phyloP scores from a whole-genome alignment of 2,888 invertebrate species.

The Diaperis boleti region DNA sequence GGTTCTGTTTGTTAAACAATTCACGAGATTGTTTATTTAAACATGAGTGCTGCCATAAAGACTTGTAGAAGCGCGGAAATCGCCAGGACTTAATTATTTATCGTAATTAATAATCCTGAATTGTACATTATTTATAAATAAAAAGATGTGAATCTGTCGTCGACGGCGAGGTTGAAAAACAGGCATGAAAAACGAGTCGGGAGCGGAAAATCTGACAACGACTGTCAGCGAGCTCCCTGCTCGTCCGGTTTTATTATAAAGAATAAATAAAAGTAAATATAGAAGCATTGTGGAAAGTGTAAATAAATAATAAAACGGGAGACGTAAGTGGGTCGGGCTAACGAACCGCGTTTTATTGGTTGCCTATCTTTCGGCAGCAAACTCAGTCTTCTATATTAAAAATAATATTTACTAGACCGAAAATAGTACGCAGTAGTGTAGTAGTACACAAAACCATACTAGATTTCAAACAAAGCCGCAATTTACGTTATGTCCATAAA shows the following conservation, averaged over 20 bases:
- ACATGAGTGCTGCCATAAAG: conserved; percentile 33
- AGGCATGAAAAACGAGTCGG: conserved; percentile 1
- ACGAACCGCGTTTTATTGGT: not conserved
- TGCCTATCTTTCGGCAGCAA: no score
- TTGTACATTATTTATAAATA: conserved; percentile 29
- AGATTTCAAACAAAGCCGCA: no score
- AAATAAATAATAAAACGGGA: conserved; percentile 1
- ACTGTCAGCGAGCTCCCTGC: not conserved
- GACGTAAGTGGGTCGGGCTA: not conserved
- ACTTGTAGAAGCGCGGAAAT: conserved; percentile 12
- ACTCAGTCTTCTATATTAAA: no score
- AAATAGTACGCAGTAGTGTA: no score
- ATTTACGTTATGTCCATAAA: no score
- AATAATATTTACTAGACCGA: no score
- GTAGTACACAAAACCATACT: no score
- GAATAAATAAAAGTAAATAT: conserved; percentile 18
- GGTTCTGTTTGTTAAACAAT: conserved; percentile 57
- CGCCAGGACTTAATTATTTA: conserved; percentile 28
- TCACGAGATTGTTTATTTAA: conserved; percentile 56
- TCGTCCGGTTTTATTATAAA: conserved; percentile 11
- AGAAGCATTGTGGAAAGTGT: not conserved
- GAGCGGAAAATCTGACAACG: conserved; percentile 8
- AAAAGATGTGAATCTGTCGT: conserved; percentile 21
- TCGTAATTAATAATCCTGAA: conserved; percentile 30
- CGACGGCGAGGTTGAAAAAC: conserved; percentile 12